These are phyloP conservation scores for Rhodophaea formosa DNA, from an alignment of 2,888 invertebrate genomes.

Conservation along the genomic window DNA sequence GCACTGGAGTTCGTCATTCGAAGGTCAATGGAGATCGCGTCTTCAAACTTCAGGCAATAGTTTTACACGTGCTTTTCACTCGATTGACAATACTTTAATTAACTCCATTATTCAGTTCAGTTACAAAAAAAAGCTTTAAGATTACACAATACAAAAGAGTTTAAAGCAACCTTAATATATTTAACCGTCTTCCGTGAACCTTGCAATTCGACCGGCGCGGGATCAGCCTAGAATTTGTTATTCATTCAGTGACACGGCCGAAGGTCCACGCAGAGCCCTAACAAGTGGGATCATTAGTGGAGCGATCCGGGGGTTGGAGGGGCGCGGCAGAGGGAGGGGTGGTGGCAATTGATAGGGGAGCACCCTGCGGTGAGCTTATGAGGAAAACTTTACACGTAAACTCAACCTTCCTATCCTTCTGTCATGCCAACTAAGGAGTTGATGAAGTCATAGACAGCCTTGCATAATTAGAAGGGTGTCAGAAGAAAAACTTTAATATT, in stretches of 20 bases:
- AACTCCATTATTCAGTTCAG: too few relatives aligned
- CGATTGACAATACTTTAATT: too few relatives aligned
- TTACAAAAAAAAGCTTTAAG: too few relatives aligned
- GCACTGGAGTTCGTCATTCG: too few relatives aligned
- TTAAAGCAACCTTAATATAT: neutral
- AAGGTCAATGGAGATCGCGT: too few relatives aligned
- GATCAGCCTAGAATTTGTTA: constrained; percentile 75
- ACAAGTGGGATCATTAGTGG: constrained; percentile 79
- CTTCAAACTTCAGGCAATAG: too few relatives aligned
- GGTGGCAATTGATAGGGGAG: constrained; percentile 76
- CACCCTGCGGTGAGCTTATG: constrained; percentile 70
- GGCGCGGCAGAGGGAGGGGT: constrained; percentile 33
- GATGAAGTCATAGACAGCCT: constrained; percentile 52
- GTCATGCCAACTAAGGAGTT: constrained; percentile 43
- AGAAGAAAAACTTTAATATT: neutral
- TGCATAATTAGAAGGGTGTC: constrained; percentile 30
- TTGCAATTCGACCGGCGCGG: constrained; percentile 38
- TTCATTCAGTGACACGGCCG: constrained; percentile 73
- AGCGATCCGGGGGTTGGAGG: constrained; percentile 39
- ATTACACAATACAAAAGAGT: neutral
- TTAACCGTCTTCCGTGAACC: neutral
- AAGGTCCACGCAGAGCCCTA: constrained; percentile 76
- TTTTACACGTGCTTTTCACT: too few relatives aligned
- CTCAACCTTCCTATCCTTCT: constrained; percentile 40
- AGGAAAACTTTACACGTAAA: constrained; percentile 76